phyloP scores from a whole-genome alignment of 2,113 vertebrate species.

The Lepidothrix coronata region DNA sequence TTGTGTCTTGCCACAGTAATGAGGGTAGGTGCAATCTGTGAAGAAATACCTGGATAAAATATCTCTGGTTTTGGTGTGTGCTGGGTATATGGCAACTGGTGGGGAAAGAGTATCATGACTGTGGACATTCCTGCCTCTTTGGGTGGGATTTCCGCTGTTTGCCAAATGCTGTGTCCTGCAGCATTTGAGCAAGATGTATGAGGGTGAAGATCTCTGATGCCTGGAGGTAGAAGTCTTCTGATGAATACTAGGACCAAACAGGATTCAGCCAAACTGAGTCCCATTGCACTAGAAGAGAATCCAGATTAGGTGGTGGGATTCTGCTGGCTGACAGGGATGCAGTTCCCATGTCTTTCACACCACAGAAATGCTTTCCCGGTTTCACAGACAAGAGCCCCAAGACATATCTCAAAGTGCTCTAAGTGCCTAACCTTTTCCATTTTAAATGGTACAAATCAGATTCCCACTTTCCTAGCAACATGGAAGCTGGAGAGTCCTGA shows the following conservation, averaged over 20 bases:
- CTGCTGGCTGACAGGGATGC: background rate
- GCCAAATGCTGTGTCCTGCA: rapidly evolving
- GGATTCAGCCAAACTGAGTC: background rate
- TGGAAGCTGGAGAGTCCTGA: background rate
- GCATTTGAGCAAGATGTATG: background rate
- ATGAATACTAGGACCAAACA: background rate
- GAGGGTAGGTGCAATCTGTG: background rate
- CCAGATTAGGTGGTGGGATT: background rate
- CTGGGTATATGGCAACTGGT: background rate
- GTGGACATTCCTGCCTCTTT: background rate
- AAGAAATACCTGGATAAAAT: background rate
- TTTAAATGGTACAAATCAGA: background rate
- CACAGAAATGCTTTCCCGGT: background rate
- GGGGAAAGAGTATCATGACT: background rate
- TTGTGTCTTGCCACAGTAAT: background rate
- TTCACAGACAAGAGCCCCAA: background rate
- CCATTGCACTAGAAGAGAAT: background rate
- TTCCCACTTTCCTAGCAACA: background rate
- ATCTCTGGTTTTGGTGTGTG: background rate
- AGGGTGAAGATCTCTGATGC: background rate
- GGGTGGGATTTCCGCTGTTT: background rate
- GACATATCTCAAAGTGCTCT: background rate
- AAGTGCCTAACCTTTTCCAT: background rate
- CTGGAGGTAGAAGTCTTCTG: background rate
- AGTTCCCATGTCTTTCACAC: background rate